A percentile compares a stretch with the other conserved stretches of the same genome.
Evolutionary conservation across 2,113 vertebrate species (phyloP).

Genomic region (Prunella himalayana): DNA sequence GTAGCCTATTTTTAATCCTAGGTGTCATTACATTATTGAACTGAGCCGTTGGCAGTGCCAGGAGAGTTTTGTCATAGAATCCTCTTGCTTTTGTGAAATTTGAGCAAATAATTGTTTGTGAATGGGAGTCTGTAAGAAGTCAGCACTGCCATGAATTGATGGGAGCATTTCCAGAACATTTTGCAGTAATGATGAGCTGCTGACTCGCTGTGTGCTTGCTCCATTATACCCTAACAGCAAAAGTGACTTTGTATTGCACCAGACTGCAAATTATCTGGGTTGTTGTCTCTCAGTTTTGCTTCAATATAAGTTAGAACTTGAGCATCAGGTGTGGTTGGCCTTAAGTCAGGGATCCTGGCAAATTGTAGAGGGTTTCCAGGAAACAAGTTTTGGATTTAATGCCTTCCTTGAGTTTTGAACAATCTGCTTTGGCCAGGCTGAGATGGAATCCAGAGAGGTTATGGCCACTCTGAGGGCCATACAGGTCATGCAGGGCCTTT

Average conservation of each 20-base stretch:
- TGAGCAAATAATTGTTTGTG: slow-evolving; percentile 65
- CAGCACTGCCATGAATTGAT: slow-evolving; percentile 22
- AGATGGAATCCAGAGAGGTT: background rate
- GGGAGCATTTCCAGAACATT: slow-evolving; percentile 52
- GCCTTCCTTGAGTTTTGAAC: background rate
- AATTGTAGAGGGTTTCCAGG: background rate
- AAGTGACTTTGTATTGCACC: slow-evolving; percentile 25
- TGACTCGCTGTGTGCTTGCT: background rate
- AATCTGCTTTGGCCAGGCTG: background rate
- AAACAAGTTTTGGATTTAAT: background rate
- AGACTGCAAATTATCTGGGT: background rate
- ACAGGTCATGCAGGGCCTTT: background rate
- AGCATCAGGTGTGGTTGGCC: background rate
- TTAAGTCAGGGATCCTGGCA: background rate
- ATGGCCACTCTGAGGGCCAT: background rate
- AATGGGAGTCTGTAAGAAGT: slow-evolving; percentile 57
- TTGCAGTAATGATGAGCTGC: slow-evolving; percentile 49
- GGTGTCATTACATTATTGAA: slow-evolving; percentile 65
- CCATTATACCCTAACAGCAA: background rate
- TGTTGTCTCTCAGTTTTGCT: background rate
- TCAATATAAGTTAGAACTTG: background rate
- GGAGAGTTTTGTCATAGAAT: slow-evolving; percentile 62
- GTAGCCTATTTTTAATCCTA: slow-evolving; percentile 51
- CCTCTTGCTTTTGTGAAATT: slow-evolving; percentile 63
- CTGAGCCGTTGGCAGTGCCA: slow-evolving; percentile 33